phyloP scores from a whole-genome alignment of 2,888 invertebrate species.

The Brenthis hecate region DNA sequence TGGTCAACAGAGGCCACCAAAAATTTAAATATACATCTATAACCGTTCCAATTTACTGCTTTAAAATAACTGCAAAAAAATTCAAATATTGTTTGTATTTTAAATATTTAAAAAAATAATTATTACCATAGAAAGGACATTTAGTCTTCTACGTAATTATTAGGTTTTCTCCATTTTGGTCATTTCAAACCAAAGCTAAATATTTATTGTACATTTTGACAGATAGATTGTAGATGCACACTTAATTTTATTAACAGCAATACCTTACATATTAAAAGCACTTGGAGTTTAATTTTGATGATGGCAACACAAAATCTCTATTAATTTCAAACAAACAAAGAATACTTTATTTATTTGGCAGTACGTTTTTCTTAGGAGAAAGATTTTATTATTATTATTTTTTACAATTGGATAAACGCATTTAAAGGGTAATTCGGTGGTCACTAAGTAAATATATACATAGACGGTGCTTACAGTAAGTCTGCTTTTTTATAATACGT shows the following conservation, averaged over 20 bases:
- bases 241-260: slow-evolving; percentile 16
- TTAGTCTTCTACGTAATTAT: not conserved
- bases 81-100: not conserved
- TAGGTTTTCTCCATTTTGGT: too few species aligned
- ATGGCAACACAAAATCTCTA: slow-evolving; percentile 31
- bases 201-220: too few species aligned
- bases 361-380: too few species aligned
- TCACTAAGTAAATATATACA: too few species aligned
- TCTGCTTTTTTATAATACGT: too few species aligned
- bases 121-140: not conserved
- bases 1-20: not conserved
- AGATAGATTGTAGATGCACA: slow-evolving; percentile 5
- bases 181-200: too few species aligned
- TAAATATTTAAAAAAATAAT: not conserved
- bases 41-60: not conserved
- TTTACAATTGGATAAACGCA: too few species aligned
- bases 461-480: too few species aligned
- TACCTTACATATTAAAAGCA: slow-evolving; percentile 42
- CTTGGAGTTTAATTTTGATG: slow-evolving; percentile 47
- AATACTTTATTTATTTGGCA: too few species aligned
- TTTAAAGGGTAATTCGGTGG: too few species aligned
- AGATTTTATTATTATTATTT: too few species aligned
- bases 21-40: not conserved
- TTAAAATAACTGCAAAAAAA: not conserved
- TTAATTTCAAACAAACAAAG: too few species aligned